phyloP scores from a whole-genome alignment of 2,113 vertebrate genomes.

The Daubentonia madagascariensis region DNA sequence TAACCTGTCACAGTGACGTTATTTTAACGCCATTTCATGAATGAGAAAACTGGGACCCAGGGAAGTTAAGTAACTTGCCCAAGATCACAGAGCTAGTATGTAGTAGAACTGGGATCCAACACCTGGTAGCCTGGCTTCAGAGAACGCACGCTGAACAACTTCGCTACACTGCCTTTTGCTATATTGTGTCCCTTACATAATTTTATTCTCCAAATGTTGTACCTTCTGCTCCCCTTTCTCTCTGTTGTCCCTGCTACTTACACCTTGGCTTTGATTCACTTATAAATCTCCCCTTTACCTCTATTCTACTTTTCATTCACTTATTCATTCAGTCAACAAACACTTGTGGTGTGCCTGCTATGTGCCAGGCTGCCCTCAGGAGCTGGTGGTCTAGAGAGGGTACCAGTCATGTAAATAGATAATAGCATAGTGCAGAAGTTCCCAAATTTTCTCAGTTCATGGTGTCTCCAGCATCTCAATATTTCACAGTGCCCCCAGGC shows the following conservation, averaged over 20 bases:
- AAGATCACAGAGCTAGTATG: background rate
- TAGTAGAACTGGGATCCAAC: background rate
- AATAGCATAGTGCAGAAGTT: background rate
- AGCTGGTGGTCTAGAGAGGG: background rate
- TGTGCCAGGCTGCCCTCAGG: background rate
- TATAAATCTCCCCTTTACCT: background rate
- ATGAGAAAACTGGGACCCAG: background rate
- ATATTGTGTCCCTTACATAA: background rate
- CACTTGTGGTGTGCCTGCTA: background rate
- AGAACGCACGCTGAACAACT: background rate
- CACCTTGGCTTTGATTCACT: background rate
- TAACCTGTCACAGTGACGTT: background rate
- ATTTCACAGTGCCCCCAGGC: background rate
- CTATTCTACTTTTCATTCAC: background rate
- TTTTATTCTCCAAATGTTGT: background rate
- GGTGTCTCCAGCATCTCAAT: background rate
- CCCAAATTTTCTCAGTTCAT: background rate
- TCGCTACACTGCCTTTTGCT: background rate
- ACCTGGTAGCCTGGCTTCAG: background rate
- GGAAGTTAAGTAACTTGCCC: background rate
- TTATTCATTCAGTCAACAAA: background rate
- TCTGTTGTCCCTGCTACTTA: background rate
- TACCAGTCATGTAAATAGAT: background rate
- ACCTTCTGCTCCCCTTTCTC: background rate
- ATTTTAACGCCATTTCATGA: background rate